phyloP scores from a whole-genome alignment of 2,888 invertebrate species.

The Artemia sinica region DNA sequence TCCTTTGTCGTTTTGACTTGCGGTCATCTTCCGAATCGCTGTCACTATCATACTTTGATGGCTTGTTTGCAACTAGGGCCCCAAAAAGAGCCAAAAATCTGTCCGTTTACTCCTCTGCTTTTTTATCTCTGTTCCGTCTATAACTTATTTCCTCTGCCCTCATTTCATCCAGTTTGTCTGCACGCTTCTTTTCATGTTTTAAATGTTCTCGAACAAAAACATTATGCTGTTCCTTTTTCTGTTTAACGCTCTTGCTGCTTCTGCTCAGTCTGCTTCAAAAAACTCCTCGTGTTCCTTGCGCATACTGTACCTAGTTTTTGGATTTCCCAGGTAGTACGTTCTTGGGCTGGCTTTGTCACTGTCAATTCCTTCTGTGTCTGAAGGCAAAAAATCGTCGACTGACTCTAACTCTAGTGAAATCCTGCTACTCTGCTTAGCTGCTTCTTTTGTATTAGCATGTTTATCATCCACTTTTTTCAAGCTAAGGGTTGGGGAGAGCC shows the following conservation, averaged over 20 bases:
- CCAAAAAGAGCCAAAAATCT: no score
- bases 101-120: no score
- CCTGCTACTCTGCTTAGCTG: slow-evolving; percentile 10
- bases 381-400: slow-evolving; percentile 7
- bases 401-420: slow-evolving; percentile 6
- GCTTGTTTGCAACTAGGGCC: no score
- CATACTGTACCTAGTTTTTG: no score
- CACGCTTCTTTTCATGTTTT: slow-evolving; percentile 9
- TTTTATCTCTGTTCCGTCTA: slow-evolving; percentile 6
- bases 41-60: no score
- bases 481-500: no score
- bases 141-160: slow-evolving; percentile 9
- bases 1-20: no score
- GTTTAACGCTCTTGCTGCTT: slow-evolving; percentile 7
- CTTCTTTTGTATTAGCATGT: slow-evolving; percentile 3
- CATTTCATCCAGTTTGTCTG: slow-evolving; percentile 6
- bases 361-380: no score
- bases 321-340: no score
- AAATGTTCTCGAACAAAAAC: slow-evolving; percentile 8
- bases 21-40: no score
- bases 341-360: no score
- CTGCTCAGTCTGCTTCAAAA: slow-evolving; percentile 10
- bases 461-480: no score
- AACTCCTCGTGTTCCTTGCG: slow-evolving; percentile 9
- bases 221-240: slow-evolving; percentile 9